Evolutionary conservation across 37 sponge, comb jelly and placozoan species (phyloP).

Genomic region (Cliona cf. orientalis): DNA sequence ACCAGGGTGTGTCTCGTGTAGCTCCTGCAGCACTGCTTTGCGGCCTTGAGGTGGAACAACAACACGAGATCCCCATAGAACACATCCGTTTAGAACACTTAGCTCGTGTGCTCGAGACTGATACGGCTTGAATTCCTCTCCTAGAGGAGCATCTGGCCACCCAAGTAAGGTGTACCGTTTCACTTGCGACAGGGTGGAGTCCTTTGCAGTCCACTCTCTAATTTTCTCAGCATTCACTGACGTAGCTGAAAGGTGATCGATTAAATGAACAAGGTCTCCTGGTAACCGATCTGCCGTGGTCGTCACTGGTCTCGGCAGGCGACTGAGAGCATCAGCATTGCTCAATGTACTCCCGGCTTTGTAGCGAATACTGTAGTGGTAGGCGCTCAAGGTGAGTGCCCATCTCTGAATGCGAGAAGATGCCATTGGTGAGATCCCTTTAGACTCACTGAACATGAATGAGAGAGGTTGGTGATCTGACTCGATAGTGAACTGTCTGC

Average conservation of each 20-base stretch:
- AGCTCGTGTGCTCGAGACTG: not conserved
- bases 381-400: no score
- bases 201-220: constrained; percentile 15
- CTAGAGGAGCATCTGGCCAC: not conserved
- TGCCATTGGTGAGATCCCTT: constrained; percentile 23
- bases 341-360: constrained; percentile 24
- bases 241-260: constrained; percentile 13
- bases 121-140: not conserved
- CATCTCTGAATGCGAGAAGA: constrained; percentile 12
- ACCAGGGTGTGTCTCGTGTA: no score
- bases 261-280: not conserved
- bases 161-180: not conserved
- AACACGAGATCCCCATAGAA: no score
- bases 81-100: constrained; percentile 7
- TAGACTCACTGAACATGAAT: constrained; percentile 10
- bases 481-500: constrained; percentile 5
- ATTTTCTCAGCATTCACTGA: constrained; percentile 1
- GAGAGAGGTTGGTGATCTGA: constrained; percentile 39
- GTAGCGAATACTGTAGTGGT: constrained; percentile 27
- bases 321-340: no score
- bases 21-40: constrained; percentile 9
- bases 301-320: no score
- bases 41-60: constrained; percentile 4
- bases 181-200: no score
- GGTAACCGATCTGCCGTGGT: constrained; percentile 7